These are phyloP conservation scores for Pelusios castaneus DNA, from an alignment of 2,113 vertebrate genomes.

Conservation along the genomic window DNA sequence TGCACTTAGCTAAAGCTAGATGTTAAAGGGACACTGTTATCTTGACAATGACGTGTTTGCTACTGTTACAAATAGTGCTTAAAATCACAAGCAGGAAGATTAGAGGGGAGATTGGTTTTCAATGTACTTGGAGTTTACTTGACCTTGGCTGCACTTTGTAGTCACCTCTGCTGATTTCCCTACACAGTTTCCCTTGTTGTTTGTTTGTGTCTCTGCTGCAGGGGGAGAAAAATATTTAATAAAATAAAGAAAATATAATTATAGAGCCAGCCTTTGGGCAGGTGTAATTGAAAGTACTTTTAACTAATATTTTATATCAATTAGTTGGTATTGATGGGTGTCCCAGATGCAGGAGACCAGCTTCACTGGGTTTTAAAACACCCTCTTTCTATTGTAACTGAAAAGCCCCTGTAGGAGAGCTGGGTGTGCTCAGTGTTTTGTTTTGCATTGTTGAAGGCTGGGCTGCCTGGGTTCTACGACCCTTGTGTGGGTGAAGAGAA, in stretches of 20 bases:
- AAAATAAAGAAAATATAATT: neutral
- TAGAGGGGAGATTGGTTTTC: neutral
- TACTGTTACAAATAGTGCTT: neutral
- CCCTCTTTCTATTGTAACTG: neutral
- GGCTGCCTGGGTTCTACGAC: slow-evolving; percentile 98
- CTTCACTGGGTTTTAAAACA: neutral
- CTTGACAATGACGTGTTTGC: neutral
- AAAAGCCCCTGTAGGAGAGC: neutral
- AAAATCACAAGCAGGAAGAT: neutral
- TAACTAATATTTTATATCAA: neutral
- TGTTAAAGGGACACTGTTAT: neutral
- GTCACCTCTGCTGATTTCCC: neutral
- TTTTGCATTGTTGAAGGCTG: slow-evolving; percentile 78
- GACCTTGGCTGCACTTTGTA: neutral
- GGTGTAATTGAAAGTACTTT: neutral
- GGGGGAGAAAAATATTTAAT: neutral
- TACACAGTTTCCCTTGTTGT: neutral
- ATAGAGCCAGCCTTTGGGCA: neutral
- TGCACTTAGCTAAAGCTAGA: neutral
- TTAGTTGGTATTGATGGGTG: neutral
- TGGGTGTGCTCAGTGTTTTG: neutral
- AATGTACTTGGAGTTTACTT: neutral
- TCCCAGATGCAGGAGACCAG: neutral
- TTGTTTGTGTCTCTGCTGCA: neutral
- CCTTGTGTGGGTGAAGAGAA: slow-evolving; percentile 97